Base-by-base conservation (phyloP, 1,140 invertebrate species). In the Tetragonula clypearis region DNA sequence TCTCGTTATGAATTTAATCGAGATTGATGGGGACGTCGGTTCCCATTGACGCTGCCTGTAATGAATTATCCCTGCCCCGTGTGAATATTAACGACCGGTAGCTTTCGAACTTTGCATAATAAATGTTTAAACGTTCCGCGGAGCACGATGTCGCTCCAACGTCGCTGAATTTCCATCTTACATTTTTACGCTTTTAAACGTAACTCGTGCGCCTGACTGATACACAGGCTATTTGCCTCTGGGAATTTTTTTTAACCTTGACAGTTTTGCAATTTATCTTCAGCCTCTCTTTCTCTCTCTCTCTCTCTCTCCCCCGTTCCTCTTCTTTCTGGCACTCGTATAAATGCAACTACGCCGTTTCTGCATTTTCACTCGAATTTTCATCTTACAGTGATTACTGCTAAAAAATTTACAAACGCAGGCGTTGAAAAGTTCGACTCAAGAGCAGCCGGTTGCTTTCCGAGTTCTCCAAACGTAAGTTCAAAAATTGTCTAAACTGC, bases 1-100 rank as follows among this genome's bases (percentile, higher is more conserved):
- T 26, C 55, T 62, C 69, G 72, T 74, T 74, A 82, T 74, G 79
- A 74, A 74, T 82, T 82, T 82, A 73, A 82, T 82, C 56, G 79
- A 82, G 71, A 74, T 74, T 82, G 71, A 74, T 60, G 71, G 49
- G 58, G n/a, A 73, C 41, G 71, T 82, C 79, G 69, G 56, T 74
- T 65, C 79, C 41, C 79, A 82, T 82, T 82, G 55, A 62, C 79
- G 56, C n/a, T 65, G 79, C 23, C 17, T 35, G 30, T 62, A 82
- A 62, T 74, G 19, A 82, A 62, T 74, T 82, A 82, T 82, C 69
- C 71, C 56, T 8, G 55, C 35, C 2, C 41, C n/a, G 35, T 26
- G 56, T 74, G 79, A 82, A 82, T 82, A 82, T 82, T 82, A 82
- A 82, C 58, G n/a, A 74, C 19, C 23, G 15, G n/a, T 4, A 30